Base-by-base conservation (phyloP, 2,797 vertebrate species). In the Sebastes alutus region DNA sequence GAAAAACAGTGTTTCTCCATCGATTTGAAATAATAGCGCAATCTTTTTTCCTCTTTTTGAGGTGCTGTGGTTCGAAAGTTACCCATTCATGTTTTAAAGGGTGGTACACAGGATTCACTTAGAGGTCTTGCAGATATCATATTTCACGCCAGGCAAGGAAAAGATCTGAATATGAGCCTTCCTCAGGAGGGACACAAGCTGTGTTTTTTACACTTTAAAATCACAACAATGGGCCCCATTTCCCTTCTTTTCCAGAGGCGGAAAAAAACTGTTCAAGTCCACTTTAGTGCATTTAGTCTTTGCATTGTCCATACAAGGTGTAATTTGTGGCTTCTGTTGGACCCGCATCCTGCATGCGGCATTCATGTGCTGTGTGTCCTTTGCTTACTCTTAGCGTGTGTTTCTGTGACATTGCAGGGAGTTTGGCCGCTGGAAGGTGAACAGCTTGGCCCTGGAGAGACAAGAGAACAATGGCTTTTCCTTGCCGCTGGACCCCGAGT, bases 381-480 rank as follows among this genome's bases (percentile, higher is more conserved):
- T 73, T 83, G 49, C 70, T 82, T 29, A 69, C 60, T 16, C 23
- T 66, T 42, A 80, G 61, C 54, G n/a, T 87, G 83, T 84, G 74
- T 90, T 84, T 93, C 68, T 93, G 66, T 94, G 88, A 90, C 86
- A 83, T 97, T 96, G 93, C 96, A 99, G 98, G 92, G 98, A 99
- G 95, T 99, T 99, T 93, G 98, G 98, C 89, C 98, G 98, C 92
- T 99, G 98, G 98, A 99, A 99, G 95, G 98, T 99, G 94, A 99
- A 97, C 96, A 99, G 97, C 80, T 94, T 99, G 88, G 98, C 97
- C 71, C 96, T 99, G 76, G 98, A 99, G 93, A 97, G 97, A 91
- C 97, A 97, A 88, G 97, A 98, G 92, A 99, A 97, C 94, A 97
- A 97, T 86, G 98, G 97, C 86, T 96, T 97, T 75, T 96, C 97